phyloP scores from a whole-genome alignment of 2,797 vertebrate genomes.

The Calcarius lapponicus region DNA sequence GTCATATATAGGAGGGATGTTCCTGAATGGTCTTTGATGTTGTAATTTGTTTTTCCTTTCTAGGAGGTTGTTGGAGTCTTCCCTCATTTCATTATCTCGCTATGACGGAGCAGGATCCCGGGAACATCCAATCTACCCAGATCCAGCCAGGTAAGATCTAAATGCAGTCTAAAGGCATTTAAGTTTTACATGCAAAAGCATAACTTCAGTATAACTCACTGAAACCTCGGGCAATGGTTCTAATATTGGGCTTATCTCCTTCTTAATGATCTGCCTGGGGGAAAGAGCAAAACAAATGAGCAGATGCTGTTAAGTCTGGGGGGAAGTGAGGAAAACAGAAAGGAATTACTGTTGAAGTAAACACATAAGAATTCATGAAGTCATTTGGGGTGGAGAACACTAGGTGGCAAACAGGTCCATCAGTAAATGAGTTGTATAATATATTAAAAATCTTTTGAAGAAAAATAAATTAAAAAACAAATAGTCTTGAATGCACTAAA shows the following conservation, averaged over 20 bases:
- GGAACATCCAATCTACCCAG: conserved; percentile 99
- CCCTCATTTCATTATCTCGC: conserved; percentile 93
- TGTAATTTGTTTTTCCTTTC: conserved; percentile 66
- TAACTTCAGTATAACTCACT: background rate
- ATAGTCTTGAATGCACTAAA: background rate
- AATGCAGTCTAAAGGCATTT: conserved; percentile 23
- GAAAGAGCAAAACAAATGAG: background rate
- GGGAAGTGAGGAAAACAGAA: background rate
- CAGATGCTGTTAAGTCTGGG: background rate
- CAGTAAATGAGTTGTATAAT: conserved; percentile 7
- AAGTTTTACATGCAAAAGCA: background rate
- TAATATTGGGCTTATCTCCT: background rate
- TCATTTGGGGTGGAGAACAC: background rate
- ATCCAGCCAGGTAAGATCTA: conserved; percentile 91
- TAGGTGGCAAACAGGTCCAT: conserved; percentile 36
- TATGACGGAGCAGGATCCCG: conserved; percentile 96
- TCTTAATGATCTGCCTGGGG: background rate
- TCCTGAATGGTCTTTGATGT: conserved; percentile 61
- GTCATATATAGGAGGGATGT: background rate
- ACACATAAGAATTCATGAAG: background rate
- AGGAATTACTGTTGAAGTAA: background rate
- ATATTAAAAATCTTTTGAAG: background rate
- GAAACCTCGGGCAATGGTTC: background rate
- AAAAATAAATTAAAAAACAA: background rate
- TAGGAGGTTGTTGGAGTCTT: conserved; percentile 97